These are phyloP conservation scores for Ectemnius lituratus DNA, from an alignment of 2,888 invertebrate species.

Conservation along the genomic window DNA sequence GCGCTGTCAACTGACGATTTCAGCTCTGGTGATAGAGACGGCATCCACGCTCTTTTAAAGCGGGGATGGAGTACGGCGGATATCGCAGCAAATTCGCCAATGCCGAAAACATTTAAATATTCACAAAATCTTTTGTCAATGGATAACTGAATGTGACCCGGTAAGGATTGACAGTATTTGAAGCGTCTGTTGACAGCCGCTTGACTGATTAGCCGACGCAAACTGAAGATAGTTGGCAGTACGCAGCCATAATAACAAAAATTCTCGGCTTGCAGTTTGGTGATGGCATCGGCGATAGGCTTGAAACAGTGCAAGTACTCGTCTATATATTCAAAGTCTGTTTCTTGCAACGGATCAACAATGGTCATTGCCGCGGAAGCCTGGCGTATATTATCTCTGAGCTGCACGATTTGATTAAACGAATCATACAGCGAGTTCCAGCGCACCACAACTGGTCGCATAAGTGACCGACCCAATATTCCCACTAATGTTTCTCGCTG, in stretches of 20 bases:
- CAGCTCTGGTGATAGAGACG: not conserved
- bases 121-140: not conserved
- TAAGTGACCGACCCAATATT: not conserved
- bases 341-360: not conserved
- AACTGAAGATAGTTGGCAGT: conserved; percentile 1
- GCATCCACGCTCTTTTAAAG: conserved; percentile 4
- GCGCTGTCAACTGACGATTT: not conserved
- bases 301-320: not conserved
- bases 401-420: not conserved
- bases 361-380: not conserved
- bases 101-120: not conserved
- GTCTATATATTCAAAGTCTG: not conserved
- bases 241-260: not conserved
- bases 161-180: not conserved
- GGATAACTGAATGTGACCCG: not conserved
- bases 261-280: not conserved
- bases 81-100: not conserved
- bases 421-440: not conserved
- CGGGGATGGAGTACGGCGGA: conserved; percentile 1
- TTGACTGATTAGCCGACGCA: not conserved
- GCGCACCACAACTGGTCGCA: not conserved
- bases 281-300: not conserved
- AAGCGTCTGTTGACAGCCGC: not conserved
- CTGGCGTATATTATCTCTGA: not conserved
- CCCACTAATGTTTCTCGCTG: not conserved